Evolutionary conservation across 2,797 vertebrate genomes (phyloP).

Genomic region (Esox lucius): DNA sequence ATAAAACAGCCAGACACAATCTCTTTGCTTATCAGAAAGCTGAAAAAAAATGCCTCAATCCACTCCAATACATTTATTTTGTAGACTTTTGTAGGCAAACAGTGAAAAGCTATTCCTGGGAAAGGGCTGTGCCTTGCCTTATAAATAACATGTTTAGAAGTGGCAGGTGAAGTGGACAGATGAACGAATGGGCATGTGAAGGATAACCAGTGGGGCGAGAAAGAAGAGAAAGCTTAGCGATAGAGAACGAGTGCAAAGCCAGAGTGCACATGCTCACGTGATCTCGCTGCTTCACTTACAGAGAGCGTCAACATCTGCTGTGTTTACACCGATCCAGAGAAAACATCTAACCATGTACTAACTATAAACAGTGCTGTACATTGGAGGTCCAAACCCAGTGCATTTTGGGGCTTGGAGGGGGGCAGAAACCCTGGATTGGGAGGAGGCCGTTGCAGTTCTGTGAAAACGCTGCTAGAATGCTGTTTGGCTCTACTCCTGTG

Average conservation of each 20-base stretch:
- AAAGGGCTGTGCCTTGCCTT: neutral
- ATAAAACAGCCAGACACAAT: too few species aligned
- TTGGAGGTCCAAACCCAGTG: neutral
- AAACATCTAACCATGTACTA: neutral
- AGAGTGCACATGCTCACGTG: neutral
- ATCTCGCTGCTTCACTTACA: conserved; percentile 1
- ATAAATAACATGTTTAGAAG: neutral
- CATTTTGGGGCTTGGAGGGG: neutral
- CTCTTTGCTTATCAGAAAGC: neutral
- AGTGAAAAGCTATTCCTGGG: neutral
- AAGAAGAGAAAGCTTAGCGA: neutral
- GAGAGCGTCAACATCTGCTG: neutral
- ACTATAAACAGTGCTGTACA: neutral
- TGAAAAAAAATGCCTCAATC: neutral
- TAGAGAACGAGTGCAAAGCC: conserved; percentile 23
- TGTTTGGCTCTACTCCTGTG: neutral
- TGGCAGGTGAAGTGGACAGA: neutral
- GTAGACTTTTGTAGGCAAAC: neutral
- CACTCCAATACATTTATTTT: neutral
- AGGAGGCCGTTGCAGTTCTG: neutral
- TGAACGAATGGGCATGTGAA: neutral
- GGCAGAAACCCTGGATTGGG: neutral
- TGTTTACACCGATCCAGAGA: neutral
- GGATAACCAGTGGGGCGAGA: neutral
- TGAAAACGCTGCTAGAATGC: neutral